Base-by-base conservation (phyloP, 2,113 vertebrate genomes). In the Spea bombifrons region DNA sequence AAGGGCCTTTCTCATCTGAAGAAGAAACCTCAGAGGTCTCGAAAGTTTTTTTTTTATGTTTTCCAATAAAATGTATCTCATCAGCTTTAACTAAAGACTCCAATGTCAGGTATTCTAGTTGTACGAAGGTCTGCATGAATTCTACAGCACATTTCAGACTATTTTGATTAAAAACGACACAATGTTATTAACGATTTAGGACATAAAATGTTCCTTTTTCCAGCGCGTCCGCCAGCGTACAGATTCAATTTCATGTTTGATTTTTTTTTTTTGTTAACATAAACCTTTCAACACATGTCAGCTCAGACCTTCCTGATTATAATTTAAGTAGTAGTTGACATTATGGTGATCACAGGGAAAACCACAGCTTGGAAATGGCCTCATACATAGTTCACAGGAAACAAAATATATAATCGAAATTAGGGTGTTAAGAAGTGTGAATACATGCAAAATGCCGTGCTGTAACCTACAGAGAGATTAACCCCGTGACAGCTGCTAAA, bases 121-220 rank as follows among this genome's bases (percentile, higher is more conserved):
- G 30, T 30, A 1, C 30, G 30, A 30, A 30, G 17, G 46, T 43
- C 57, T 52, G 46, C 5, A 8, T 49, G n/a, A 77, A 63, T 50
- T 77, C 15, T 50, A 63, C 13, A 43, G 67, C 45, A 59, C 47
- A 70, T 66, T 55, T 13, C 15, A 3, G 15, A 57, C 46, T 45
- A 7, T 71, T 71, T 16, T 55, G 44, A 63, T 63, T 73, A 71
- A 49, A 57, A 64, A 71, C 30, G 17, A 61, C 46, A 69, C 55
- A 52, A 69, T 64, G 13, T 55, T 53, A 74, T 74, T 47, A 64
- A 7, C 59, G 53, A 55, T 55, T 4, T 53, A 43, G 16, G 49
- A 76, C 52, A 59, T 73, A 46, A 73, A 73, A 73, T 5, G 55
- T 73, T 73, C 61, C 55, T 61, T 8, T 55, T 46, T 8, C 7